Base-by-base conservation (phyloP, 92 coral and sea anemone species). In the Epizoanthus illoricatus region DNA sequence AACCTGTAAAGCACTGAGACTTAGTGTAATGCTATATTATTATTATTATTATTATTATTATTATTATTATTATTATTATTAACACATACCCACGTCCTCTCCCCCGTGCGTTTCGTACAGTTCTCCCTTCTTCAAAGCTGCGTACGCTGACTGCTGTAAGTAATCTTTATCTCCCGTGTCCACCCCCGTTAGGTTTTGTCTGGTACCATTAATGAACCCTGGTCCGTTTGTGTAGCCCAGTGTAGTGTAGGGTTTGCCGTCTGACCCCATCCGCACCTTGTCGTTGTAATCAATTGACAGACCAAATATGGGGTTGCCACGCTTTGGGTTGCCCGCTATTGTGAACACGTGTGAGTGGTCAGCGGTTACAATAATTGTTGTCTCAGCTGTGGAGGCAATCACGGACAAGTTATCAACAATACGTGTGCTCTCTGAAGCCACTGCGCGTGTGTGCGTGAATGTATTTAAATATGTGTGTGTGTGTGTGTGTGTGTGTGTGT, bases 161-260 rank as follows among this genome's bases (percentile, higher is more conserved):
- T 59, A 86, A 3, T 65, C 18, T 0, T 49, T 40, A 40, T 57
- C 84, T 39, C 71, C 59, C 57, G 88, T 85, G 71, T 85, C 54
- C 36, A 76, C 84, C 28, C 88, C 88, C 17, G 88, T 76, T 45
- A 85, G 70, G 70, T 85, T 85, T 65, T 57, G 58, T 7, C 88
- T 40, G 12, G 59, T 57, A 5, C 88, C 88, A 69, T 33, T 33
- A 55, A 49, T n/a, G 5, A 84, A 49, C 41, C 68, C 79, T 1
- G 88, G 88, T 9, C 88, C 88, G 52, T 85, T 85, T 18, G n/a
- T 55, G 75, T 85, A 85, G 4, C 88, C 88, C 23, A 85, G 69
- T 7, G 88, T 85, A 40, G 88, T 85, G 63, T 6, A 76, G 19
- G 88, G 88, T 64, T 85, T 85, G 83, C 79, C 88, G 43, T 85